These are phyloP conservation scores for Andrena fulva DNA, from an alignment of 2,888 invertebrate genomes.

Conservation along the genomic window DNA sequence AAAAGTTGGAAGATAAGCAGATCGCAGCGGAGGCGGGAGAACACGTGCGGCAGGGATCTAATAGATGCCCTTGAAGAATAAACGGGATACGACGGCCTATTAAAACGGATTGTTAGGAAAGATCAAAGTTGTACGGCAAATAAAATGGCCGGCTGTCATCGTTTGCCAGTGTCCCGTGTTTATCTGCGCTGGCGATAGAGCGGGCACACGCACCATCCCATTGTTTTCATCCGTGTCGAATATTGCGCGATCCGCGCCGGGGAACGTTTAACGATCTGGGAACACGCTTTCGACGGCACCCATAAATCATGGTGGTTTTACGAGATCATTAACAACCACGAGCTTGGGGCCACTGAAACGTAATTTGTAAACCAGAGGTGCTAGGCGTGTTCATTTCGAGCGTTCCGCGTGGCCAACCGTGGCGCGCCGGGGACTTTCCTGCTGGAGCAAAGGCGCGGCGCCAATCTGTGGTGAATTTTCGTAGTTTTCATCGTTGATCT, in stretches of 20 bases:
- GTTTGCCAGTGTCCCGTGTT: conserved; percentile 23
- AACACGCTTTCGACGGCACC: conserved; percentile 26
- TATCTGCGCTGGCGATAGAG: conserved; percentile 9
- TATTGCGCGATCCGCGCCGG: not conserved
- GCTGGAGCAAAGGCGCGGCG: not conserved
- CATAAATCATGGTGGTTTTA: conserved; percentile 48
- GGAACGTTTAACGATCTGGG: conserved; percentile 31
- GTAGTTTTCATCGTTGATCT: not conserved
- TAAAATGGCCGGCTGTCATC: conserved; percentile 39
- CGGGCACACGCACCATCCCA: not conserved
- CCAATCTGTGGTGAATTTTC: not conserved
- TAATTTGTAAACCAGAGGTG: conserved; percentile 17
- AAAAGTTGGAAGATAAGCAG: conserved; percentile 37
- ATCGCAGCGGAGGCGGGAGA: conserved; percentile 5
- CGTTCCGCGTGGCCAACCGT: not conserved
- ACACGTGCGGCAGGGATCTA: conserved; percentile 49
- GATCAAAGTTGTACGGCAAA: conserved; percentile 45
- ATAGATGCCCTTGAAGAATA: conserved; percentile 55
- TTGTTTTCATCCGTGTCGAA: conserved; percentile 38
- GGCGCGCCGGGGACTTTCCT: too few species aligned
- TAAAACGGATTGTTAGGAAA: conserved; percentile 56
- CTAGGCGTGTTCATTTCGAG: not conserved
- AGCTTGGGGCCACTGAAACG: conserved; percentile 17
- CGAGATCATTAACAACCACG: conserved; percentile 39
- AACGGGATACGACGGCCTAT: conserved; percentile 47